Conservation (phyloP, 2,888 invertebrate genomes). For the Anthrax anthrax region DNA sequence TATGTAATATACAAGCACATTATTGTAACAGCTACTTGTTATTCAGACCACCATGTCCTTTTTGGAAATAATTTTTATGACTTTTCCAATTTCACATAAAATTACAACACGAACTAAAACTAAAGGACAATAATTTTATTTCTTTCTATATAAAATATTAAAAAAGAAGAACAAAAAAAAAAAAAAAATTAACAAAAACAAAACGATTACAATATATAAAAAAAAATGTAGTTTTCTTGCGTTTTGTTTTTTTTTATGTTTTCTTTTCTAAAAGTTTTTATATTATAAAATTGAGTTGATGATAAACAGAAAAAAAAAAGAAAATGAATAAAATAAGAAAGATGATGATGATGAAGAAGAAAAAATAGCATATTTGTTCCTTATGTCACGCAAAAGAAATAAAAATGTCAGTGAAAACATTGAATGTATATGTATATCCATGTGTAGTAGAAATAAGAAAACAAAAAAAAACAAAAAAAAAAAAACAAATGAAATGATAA, state of each 20-base stretch:
- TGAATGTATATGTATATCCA: too few relatives aligned
- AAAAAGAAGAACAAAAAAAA: too few relatives aligned
- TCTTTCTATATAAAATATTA: neutral
- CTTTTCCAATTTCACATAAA: neutral
- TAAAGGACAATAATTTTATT: neutral
- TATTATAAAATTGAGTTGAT: too few relatives aligned
- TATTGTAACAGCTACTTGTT: slow-evolving; percentile 2
- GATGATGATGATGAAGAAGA: neutral
- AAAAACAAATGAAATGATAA: too few relatives aligned
- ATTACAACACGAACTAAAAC: neutral
- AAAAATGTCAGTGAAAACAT: slow-evolving; percentile 3
- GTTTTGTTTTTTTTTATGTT: neutral
- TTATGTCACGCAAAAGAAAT: slow-evolving; percentile 6
- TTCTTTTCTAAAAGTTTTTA: neutral
- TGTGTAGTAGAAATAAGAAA: too few relatives aligned
- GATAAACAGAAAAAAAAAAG: too few relatives aligned
- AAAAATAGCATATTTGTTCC: neutral
- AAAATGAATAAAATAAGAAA: neutral
- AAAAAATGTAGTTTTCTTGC: slow-evolving; percentile 1
- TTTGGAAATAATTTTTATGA: neutral
- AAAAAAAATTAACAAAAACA: too few relatives aligned
- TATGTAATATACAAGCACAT: too few relatives aligned
- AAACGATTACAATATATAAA: too few relatives aligned
- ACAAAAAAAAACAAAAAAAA: too few relatives aligned
- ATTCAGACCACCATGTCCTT: slow-evolving; percentile 3